Evolutionary conservation across 2,797 vertebrate species (phyloP), one percentile per base, ranked within the genome.

Genomic region (Leuciscus waleckii): DNA sequence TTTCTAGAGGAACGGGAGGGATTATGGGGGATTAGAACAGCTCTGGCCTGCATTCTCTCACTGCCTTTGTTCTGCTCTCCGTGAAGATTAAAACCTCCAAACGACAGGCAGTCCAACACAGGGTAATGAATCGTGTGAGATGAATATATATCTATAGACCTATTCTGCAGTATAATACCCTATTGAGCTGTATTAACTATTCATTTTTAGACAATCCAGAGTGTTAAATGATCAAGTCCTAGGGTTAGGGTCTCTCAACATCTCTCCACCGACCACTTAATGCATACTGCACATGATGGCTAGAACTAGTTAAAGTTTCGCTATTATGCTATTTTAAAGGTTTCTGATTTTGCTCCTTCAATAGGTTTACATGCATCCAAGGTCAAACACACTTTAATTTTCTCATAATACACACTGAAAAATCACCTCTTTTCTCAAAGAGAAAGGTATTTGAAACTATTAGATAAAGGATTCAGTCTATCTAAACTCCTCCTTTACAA

Each of bases 1-100:
- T 37, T 65, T 63, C n/a, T 4, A 7, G 35, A 76, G 46, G 32
- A 74, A 65, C 10, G 32, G 63, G 77, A 26, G 14, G 88, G 92
- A 93, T 93, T 91, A 92, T 89, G 32, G 32, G 29, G 89, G 89
- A 93, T 93, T 92, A 93, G 77, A 49, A 87, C 58, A 68, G 79
- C 87, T 79, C 80, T 87, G 88, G 90, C 85, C 89, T 86, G 90
- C 90, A 81, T 89, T 88, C 87, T 79, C 73, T 85, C 84, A 83
- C 80, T 58, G 86, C 85, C 85, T 89, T 89, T 90, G 87, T 89
- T 91, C 85, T 77, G 86, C 51, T 85, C 85, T 90, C 79, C 90
- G 87, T 89, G 83, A 87, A 91, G 91, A 94, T 92, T 90, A 92
- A 84, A 83, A 32, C 10, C 8, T 74, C 39, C 67, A 75, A 90